Base-by-base conservation (phyloP, 1,140 invertebrate species). In the Neomicropteryx cornuta region DNA sequence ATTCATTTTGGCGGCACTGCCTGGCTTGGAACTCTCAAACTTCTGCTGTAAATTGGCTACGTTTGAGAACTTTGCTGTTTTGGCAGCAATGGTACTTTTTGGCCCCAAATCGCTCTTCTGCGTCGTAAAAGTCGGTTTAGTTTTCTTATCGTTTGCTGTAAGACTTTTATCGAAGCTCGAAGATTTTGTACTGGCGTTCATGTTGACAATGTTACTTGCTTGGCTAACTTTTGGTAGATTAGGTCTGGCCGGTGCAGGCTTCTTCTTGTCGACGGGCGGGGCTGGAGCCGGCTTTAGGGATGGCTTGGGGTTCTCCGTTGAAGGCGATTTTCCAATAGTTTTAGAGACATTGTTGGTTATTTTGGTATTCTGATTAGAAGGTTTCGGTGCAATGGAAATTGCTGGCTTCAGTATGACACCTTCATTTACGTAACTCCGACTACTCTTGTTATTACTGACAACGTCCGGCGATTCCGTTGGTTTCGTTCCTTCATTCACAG, bases 31-130 rank as follows among this genome's bases (percentile, higher is more conserved):
- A 50, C 68, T 66, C 51, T 84, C 79, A 49, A 84, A 84, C 52
- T 81, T 83, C 42, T 81, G 77, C 46, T 84, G 81, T 33, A 84
- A 59, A 19, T 76, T 78, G 1, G 81, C 79, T 19, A 84, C 79
- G 45, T 77, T 81, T 3, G 77, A 79, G 31, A 71, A 71, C 52
- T 73, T 72, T 4, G 62, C 58, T 4, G 73, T 70, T 35, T 72
- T 58, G 46, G 71, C 71, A 16, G 60, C 66, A 4, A 68, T 56
- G 24, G 61, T 66, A 18, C 58, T 45, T 45, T 62, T 62, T 6
- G 60, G 49, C 11, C 46, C 68, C 22, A 51, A 47, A 2, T 62
- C 64, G 32, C 51, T 57, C 39, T 52, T 66, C 62, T 55, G 56
- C 18, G 38, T 55, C 34, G 53, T 43, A 33, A 44, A 56, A 23